Evolutionary conservation across 2,888 invertebrate species (phyloP), one percentile per base, ranked within the genome.

Genomic region (Spodoptera littoralis): DNA sequence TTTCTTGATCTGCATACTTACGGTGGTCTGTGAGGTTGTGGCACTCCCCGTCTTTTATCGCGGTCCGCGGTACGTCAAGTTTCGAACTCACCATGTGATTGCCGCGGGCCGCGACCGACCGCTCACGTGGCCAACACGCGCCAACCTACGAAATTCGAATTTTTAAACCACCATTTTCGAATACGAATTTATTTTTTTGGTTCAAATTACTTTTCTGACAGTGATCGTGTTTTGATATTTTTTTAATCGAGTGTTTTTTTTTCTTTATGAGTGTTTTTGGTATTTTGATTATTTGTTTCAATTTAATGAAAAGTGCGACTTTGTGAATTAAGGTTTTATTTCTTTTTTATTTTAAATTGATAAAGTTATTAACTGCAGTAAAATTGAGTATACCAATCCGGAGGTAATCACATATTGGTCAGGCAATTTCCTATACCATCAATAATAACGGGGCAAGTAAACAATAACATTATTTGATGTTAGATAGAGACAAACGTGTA

Each of bases 61-160:
- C 84, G 86, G 88, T 2, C 36, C 36, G 36, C 36, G 36, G 88
- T 85, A 80, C 87, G 80, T 86, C 83, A 59, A 83, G 70, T 72
- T 70, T 80, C 75, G 84, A 85, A 83, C 90, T 90, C 92, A 92
- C 91, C 94, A 94, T 93, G 94, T 92, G 94, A 94, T 91, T 90
- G 94, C 94, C 94, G 79, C 92, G 92, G 93, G 94, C 94, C 74
- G 72, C 65, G 65, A 70, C 64, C 65, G 56, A 68, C 67, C 62
- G 70, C 75, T 72, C 72, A 72, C 72, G 72, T 72, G 72, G 72
- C 79, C 48, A 72, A 72, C 83, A 78, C 87, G 90, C 90, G 90
- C 87, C 86, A 90, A 89, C 65, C 63, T 72, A 68, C 65, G 24
- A 73, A 73, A 83, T 84, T 82, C 64, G 60, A 36, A 36, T 36